Percentiles rank a stretch among this genome's conserved stretches.
phyloP scores from a whole-genome alignment of 2,113 vertebrate species.

The Pampusana beccarii region DNA sequence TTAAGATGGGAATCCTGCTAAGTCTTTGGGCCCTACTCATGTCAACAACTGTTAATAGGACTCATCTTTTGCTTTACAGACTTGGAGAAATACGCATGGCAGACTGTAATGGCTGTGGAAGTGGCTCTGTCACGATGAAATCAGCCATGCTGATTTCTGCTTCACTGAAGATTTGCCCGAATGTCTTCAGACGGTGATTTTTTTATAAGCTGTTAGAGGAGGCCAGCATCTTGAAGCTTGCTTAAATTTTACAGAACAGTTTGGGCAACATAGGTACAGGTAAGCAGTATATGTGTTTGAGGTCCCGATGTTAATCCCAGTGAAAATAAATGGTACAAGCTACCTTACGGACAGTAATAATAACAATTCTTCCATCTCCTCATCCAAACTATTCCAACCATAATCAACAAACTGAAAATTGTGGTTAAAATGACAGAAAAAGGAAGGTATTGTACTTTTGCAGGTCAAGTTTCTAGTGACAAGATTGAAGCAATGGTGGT shows the following conservation, averaged over 20 bases:
- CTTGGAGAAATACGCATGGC: not conserved
- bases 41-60: not conserved
- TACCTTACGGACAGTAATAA: not conserved
- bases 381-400: not conserved
- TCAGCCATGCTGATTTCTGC: not conserved
- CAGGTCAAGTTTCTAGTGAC: not conserved
- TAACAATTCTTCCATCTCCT: not conserved
- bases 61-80: not conserved
- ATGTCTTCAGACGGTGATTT: not conserved
- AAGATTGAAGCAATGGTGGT: conserved; percentile 19
- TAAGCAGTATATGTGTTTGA: too few species aligned
- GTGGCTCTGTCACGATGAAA: rapidly evolving
- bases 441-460: not conserved
- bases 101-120: not conserved
- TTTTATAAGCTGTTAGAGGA: not conserved
- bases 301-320: not conserved
- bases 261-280: rapidly evolving
- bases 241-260: not conserved
- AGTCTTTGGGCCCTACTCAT: not conserved
- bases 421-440: not conserved
- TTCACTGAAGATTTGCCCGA: not conserved
- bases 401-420: not conserved
- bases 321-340: not conserved
- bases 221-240: not conserved
- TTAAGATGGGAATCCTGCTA: not conserved